Conservation (phyloP, 2,113 vertebrate species). For the Oryzias curvinotus region DNA sequence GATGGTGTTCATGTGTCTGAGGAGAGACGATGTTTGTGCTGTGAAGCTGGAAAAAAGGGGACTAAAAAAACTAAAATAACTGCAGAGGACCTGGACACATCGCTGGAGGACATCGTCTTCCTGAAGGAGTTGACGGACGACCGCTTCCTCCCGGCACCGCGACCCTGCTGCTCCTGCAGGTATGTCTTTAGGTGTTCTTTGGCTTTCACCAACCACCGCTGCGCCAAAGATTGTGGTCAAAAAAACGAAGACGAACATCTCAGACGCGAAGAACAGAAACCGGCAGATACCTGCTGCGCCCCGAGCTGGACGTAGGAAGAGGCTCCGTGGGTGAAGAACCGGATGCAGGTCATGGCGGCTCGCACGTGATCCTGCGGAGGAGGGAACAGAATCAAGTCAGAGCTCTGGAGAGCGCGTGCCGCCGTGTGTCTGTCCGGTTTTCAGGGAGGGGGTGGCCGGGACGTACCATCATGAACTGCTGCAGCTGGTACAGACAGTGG, state of each 20-base stretch:
- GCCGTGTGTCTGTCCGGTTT: too few relatives aligned
- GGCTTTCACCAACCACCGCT: constrained; percentile 89
- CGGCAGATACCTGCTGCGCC: constrained; percentile 75
- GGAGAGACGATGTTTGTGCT: background rate
- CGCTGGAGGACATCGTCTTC: constrained; percentile 91
- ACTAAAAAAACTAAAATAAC: background rate
- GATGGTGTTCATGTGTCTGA: constrained; percentile 94
- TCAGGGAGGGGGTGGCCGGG: background rate
- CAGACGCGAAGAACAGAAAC: background rate
- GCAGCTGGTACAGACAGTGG: constrained; percentile 93
- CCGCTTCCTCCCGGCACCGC: constrained; percentile 79
- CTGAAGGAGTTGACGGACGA: constrained; percentile 80
- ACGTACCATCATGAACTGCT: constrained; percentile 95
- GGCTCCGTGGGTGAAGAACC: constrained; percentile 93
- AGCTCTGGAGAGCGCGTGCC: too few relatives aligned
- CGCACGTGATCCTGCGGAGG: constrained; percentile 89
- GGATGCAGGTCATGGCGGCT: constrained; percentile 96
- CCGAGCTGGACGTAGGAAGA: constrained; percentile 88
- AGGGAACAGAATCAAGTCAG: background rate
- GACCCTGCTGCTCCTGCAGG: constrained; percentile 89
- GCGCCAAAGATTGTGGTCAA: constrained; percentile 4
- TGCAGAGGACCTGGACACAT: constrained; percentile 86
- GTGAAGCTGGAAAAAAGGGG: background rate
- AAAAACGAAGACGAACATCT: background rate
- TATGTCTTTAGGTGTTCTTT: constrained; percentile 95